Evolutionary conservation across 2,113 vertebrate genomes (phyloP).

Genomic region (rat (Rattus norvegicus)): DNA sequence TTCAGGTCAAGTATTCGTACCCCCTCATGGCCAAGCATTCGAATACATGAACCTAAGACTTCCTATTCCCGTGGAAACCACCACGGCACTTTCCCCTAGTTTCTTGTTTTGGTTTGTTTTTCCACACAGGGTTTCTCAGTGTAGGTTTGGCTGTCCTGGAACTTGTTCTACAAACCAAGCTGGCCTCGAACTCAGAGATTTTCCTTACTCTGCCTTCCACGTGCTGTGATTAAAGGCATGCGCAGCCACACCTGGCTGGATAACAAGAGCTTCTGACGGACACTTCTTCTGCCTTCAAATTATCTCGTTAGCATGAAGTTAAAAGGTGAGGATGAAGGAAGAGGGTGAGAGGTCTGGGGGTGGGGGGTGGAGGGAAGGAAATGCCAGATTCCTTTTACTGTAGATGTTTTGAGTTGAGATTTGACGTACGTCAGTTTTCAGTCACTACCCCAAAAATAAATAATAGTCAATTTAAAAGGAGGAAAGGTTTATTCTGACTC

Average conservation of each 20-base stretch:
- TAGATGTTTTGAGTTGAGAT: not conserved
- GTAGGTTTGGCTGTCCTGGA: not conserved
- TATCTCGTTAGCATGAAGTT: not conserved
- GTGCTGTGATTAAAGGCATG: not conserved
- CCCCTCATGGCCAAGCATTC: not conserved
- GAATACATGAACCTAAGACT: not conserved
- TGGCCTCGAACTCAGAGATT: not conserved
- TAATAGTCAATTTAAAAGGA: not conserved
- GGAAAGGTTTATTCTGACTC: not conserved
- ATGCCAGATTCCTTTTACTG: not conserved
- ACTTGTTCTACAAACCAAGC: not conserved
- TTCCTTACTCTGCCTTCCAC: not conserved
- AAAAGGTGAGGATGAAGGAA: not conserved
- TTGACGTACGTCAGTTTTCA: not conserved
- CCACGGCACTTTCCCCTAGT: not conserved
- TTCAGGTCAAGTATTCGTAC: not conserved
- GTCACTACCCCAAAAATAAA: not conserved
- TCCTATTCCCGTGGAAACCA: not conserved
- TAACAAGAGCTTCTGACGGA: not conserved
- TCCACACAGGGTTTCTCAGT: not conserved
- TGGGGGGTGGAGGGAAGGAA: too few species aligned
- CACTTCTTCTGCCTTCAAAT: not conserved
- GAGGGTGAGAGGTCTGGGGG: not conserved
- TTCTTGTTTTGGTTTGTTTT: not conserved
- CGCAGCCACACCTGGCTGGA: not conserved